These are phyloP conservation scores for Hemitrygon akajei DNA, from an alignment of 2,797 vertebrate species.

Conservation along the genomic window DNA sequence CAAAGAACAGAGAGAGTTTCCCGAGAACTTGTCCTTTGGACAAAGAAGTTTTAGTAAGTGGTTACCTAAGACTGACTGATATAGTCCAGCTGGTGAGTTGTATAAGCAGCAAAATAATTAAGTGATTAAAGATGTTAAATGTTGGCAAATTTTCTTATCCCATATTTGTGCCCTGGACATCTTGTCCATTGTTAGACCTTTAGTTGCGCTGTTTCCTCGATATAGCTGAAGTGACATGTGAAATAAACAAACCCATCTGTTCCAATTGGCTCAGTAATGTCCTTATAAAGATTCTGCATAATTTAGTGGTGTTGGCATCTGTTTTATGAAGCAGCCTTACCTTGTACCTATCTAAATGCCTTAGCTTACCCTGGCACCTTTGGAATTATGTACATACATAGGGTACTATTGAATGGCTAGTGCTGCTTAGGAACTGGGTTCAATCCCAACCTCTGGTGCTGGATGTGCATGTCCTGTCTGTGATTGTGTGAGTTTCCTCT, in stretches of 20 bases:
- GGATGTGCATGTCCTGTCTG: too few species aligned
- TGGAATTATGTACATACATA: not conserved
- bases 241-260: too few species aligned
- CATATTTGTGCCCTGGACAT: not conserved
- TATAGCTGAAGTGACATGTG: too few species aligned
- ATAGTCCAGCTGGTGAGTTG: not conserved
- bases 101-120: not conserved
- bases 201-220: too few species aligned
- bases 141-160: not conserved
- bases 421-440: too few species aligned
- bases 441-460: too few species aligned
- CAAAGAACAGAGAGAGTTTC: not conserved
- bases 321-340: not conserved
- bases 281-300: too few species aligned
- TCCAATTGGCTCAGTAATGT: too few species aligned
- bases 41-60: not conserved
- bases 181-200: not conserved
- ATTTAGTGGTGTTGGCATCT: too few species aligned
- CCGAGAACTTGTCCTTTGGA: not conserved
- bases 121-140: not conserved
- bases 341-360: not conserved
- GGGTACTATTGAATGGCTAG: too few species aligned
- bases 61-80: not conserved
- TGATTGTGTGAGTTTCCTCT: too few species aligned
- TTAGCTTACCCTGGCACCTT: not conserved